A percentile compares a stretch with the other conserved stretches of the same genome.
These are phyloP conservation scores for Suillia variegata DNA, from an alignment of 2,888 invertebrate genomes.

Conservation along the genomic window DNA sequence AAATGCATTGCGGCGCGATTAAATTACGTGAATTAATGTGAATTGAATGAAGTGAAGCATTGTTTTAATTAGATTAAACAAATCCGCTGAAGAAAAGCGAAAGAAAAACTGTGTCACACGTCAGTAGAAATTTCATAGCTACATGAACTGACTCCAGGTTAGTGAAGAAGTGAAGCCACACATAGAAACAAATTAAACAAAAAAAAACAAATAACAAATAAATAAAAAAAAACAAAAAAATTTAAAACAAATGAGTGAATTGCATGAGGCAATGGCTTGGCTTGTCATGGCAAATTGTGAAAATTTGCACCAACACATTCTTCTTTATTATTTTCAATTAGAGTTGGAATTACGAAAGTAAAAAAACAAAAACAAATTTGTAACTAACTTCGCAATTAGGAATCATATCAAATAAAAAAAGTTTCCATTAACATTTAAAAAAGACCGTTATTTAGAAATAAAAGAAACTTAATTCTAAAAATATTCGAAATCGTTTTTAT, in stretches of 20 bases:
- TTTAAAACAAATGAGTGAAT: conserved; percentile 8
- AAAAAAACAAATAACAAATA: not conserved
- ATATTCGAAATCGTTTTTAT: not conserved
- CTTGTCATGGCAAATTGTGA: no score
- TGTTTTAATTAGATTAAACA: conserved; percentile 32
- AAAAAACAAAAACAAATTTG: not conserved
- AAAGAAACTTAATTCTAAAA: no score
- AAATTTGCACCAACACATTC: not conserved
- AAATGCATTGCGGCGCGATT: no score
- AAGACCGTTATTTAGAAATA: no score
- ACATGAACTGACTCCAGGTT: not conserved
- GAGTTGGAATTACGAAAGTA: not conserved
- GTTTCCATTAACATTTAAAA: no score
- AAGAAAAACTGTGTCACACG: conserved; percentile 39
- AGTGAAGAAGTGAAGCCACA: conserved; percentile 8
- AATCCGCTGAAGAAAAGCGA: conserved; percentile 24
- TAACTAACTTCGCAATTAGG: no score
- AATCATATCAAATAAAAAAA: no score
- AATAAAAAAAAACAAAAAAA: conserved; percentile 6
- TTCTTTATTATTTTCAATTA: not conserved
- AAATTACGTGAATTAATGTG: conserved; percentile 20
- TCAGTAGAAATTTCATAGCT: conserved; percentile 14
- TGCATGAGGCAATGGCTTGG: not conserved
- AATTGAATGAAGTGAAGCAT: conserved; percentile 22
- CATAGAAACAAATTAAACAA: conserved; percentile 4